phyloP scores from a whole-genome alignment of 2,888 invertebrate species.

The Cheilosia variabilis region DNA sequence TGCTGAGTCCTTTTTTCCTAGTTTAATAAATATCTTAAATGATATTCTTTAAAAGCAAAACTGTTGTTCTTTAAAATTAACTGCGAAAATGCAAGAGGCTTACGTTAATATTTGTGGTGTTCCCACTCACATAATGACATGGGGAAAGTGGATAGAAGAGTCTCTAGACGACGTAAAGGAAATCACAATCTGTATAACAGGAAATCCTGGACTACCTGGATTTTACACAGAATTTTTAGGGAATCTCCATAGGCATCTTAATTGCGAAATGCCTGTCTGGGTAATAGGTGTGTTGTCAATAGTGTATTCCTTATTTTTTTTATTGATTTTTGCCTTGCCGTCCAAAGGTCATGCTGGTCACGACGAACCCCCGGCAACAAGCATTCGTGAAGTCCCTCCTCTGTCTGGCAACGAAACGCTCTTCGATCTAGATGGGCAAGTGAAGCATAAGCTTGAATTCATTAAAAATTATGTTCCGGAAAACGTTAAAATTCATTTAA shows the following conservation, averaged over 20 bases:
- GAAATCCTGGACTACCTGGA: conserved; percentile 94
- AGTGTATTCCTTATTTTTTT: not conserved
- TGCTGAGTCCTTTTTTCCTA: too few species aligned
- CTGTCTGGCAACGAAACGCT: conserved; percentile 86
- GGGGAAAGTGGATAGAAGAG: conserved; percentile 89
- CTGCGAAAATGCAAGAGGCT: conserved; percentile 81
- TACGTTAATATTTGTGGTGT: conserved; percentile 86
- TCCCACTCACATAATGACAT: conserved; percentile 89
- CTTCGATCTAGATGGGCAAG: conserved; percentile 91
- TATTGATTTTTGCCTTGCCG: conserved; percentile 39
- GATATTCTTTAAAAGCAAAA: not conserved
- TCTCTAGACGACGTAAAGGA: conserved; percentile 85
- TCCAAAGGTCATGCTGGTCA: conserved; percentile 90
- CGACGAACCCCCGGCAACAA: conserved; percentile 86
- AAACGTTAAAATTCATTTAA: conserved; percentile 89
- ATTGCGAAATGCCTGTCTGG: conserved; percentile 88
- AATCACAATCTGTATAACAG: conserved; percentile 90
- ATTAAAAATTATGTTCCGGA: conserved; percentile 89
- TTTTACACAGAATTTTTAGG: conserved; percentile 91
- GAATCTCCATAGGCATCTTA: conserved; percentile 86
- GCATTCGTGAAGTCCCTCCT: conserved; percentile 84
- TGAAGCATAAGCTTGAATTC: conserved; percentile 85
- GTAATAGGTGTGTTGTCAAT: conserved; percentile 86
- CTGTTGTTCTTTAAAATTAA: not conserved
- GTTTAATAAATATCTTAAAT: not conserved